A percentile compares a stretch with the other conserved stretches of the same genome.
Evolutionary conservation across 2,797 vertebrate species (phyloP).

Genomic region (Neosalanx taihuensis): DNA sequence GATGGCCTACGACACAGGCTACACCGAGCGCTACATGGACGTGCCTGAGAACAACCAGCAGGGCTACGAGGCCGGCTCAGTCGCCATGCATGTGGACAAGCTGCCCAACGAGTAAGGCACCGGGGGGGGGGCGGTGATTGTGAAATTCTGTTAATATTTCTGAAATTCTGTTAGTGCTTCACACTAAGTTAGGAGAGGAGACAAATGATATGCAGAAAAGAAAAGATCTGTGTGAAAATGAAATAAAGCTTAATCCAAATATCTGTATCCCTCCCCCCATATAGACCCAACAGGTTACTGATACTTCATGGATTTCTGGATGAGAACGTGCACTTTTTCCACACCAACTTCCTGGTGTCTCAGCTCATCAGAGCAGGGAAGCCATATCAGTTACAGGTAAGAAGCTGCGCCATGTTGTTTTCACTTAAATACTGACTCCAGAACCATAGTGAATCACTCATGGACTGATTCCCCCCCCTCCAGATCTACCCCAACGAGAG

Average conservation of each 20-base stretch:
- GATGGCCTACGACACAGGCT: constrained; percentile 98
- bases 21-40: constrained; percentile 98
- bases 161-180: neutral
- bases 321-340: constrained; percentile 99
- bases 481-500: constrained; percentile 98
- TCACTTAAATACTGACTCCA: neutral
- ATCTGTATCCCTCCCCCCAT: neutral
- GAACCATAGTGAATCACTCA: neutral
- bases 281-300: constrained; percentile 93
- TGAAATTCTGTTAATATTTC: neutral
- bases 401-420: neutral
- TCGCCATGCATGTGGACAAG: constrained; percentile 94
- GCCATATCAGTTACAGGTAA: constrained; percentile 96
- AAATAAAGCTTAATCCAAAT: neutral
- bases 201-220: neutral
- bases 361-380: constrained; percentile 98
- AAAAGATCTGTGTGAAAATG: neutral
- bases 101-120: constrained; percentile 92
- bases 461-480: neutral
- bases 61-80: constrained; percentile 94
- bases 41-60: constrained; percentile 94
- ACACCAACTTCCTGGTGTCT: constrained; percentile 96
- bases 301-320: constrained; percentile 97
- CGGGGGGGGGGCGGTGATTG: neutral
- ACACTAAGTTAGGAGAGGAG: no score